Conservation (phyloP, 1,140 invertebrate genomes). For the Stegodyphus mimosarum region DNA sequence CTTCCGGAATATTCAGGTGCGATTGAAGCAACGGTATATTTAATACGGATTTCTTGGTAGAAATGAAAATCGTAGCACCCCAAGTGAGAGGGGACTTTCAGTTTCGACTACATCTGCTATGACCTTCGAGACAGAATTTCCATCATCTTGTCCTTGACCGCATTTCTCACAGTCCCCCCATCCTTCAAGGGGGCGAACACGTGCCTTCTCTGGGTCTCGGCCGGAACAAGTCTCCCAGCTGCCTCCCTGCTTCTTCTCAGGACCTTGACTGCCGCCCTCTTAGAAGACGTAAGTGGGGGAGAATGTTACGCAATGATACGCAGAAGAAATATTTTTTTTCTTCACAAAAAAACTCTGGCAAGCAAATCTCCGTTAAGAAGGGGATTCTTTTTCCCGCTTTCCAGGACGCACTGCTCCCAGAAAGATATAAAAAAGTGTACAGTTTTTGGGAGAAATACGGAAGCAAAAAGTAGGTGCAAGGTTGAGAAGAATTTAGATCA, state of each 20-base stretch:
- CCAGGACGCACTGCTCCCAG: no score
- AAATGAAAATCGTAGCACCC: no score
- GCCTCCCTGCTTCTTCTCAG: constrained; percentile 49
- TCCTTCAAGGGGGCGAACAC: constrained; percentile 36
- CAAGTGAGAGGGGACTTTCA: constrained; percentile 14
- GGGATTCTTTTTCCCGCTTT: background rate
- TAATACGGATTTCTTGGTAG: no score
- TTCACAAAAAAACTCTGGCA: no score
- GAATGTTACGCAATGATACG: constrained; percentile 20
- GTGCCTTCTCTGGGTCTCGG: constrained; percentile 54
- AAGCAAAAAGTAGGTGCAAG: constrained; percentile 57
- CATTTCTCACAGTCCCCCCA: constrained; percentile 42
- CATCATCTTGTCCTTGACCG: constrained; percentile 56
- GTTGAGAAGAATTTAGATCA: constrained; percentile 50
- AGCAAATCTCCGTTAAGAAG: background rate
- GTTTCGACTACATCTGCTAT: constrained; percentile 37
- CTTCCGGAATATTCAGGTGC: no score
- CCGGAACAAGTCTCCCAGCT: constrained; percentile 44
- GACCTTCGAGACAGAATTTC: constrained; percentile 5
- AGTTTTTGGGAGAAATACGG: constrained; percentile 11
- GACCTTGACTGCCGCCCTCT: constrained; percentile 36
- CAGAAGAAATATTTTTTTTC: background rate
- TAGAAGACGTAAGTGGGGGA: background rate
- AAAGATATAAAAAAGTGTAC: background rate
- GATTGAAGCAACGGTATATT: no score